Evolutionary conservation across 1,140 invertebrate genomes (phyloP).

Genomic region (Bombus affinis): DNA sequence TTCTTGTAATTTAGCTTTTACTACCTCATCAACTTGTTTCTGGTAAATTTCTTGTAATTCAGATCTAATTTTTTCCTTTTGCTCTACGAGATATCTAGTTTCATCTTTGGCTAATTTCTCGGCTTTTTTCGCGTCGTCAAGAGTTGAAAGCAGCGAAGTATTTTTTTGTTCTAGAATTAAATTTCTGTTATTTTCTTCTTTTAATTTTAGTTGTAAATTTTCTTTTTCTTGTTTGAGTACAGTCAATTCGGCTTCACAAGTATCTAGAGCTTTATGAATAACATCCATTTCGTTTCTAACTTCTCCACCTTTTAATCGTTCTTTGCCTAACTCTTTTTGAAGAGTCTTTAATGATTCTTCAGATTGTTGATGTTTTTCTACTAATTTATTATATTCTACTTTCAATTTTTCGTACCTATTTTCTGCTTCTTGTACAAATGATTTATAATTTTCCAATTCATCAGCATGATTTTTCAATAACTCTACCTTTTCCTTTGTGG

Average conservation of each 20-base stretch:
- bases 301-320: conserved; percentile 73
- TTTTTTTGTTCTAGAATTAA: conserved; percentile 82
- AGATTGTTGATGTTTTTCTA: conserved; percentile 71
- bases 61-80: conserved; percentile 86
- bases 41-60: conserved; percentile 90
- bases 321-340: conserved; percentile 78
- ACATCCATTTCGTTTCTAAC: conserved; percentile 80
- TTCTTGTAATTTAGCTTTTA: conserved; percentile 89
- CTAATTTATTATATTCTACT: conserved; percentile 73
- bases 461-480: conserved; percentile 74
- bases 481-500: conserved; percentile 83
- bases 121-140: conserved; percentile 81
- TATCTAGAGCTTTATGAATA: conserved; percentile 82
- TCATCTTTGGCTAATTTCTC: conserved; percentile 85
- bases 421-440: conserved; percentile 75
- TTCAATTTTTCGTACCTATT: conserved; percentile 73
- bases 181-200: conserved; percentile 82
- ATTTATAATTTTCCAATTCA: conserved; percentile 79
- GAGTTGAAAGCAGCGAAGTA: conserved; percentile 77
- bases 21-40: conserved; percentile 89
- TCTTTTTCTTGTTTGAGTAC: conserved; percentile 83
- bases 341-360: conserved; percentile 71
- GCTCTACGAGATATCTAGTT: conserved; percentile 81
- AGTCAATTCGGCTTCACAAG: conserved; percentile 83
- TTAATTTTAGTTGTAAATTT: conserved; percentile 81